phyloP scores from a whole-genome alignment of 2,113 vertebrate genomes.

The Lamprotornis superbus region DNA sequence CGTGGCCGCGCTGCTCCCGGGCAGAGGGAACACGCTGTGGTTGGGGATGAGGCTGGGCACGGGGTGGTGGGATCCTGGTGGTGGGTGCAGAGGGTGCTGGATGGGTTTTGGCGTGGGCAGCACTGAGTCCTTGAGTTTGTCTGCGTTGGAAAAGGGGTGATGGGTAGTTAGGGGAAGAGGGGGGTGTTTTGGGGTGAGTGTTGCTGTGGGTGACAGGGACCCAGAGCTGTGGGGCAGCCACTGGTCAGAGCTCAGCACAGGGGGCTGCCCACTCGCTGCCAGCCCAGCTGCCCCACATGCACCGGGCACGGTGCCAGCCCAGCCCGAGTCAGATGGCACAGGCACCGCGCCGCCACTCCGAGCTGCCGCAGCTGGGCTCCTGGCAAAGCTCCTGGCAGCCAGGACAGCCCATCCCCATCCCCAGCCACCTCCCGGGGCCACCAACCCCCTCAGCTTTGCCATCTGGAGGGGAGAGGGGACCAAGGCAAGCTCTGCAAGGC shows the following conservation, averaged over 20 bases:
- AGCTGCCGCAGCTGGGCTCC: not conserved
- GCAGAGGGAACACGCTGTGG: conserved; percentile 85
- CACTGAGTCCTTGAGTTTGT: conserved; percentile 90
- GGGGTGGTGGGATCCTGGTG: conserved; percentile 79
- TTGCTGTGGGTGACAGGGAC: fast-evolving
- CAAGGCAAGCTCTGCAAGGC: fast-evolving
- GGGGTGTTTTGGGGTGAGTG: not conserved
- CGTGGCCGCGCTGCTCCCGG: conserved; percentile 76
- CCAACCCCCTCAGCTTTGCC: not conserved
- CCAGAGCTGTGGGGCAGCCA: not conserved
- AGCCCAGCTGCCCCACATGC: not conserved
- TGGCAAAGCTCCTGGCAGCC: conserved; percentile 13
- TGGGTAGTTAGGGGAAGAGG: fast-evolving
- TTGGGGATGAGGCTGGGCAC: conserved; percentile 87
- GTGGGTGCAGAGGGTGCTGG: conserved; percentile 82
- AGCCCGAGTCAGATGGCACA: not conserved
- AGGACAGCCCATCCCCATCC: not conserved
- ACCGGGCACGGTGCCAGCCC: not conserved
- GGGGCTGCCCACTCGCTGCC: not conserved
- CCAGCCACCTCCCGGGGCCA: not conserved
- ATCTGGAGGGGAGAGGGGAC: not conserved
- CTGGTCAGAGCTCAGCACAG: not conserved
- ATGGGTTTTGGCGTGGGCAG: conserved; percentile 86
- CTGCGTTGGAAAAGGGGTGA: conserved; percentile 53
- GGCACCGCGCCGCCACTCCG: not conserved